A percentile compares a stretch with the other conserved stretches of the same genome.
phyloP scores from a whole-genome alignment of 2,888 invertebrate genomes.

The Byasa hedistus region DNA sequence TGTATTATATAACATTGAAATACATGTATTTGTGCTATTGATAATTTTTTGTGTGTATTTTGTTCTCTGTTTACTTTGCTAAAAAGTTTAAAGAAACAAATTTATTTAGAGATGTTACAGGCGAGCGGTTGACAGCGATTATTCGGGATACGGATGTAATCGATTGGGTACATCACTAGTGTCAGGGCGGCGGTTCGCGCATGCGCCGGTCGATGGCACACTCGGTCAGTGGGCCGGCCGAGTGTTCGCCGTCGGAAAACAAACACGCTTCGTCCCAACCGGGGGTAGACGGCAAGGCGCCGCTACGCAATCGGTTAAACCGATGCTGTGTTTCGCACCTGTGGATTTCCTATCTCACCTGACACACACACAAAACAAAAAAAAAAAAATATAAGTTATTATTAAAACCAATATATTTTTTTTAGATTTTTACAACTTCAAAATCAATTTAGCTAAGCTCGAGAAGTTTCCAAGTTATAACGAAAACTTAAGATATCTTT shows the following conservation, averaged over 20 bases:
- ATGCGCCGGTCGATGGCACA: conserved; percentile 75
- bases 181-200: conserved; percentile 45
- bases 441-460: too few species aligned
- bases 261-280: conserved; percentile 68
- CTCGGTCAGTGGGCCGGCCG: conserved; percentile 76
- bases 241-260: conserved; percentile 63
- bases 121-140: neutral
- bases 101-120: neutral
- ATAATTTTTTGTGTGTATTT: too few species aligned
- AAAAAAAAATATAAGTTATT: too few species aligned
- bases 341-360: conserved; percentile 44
- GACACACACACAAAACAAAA: conserved; percentile 2
- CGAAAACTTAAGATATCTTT: too few species aligned
- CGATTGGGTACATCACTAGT: conserved; percentile 27
- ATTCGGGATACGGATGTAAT: conserved; percentile 2
- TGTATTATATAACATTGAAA: too few species aligned
- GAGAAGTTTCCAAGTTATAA: too few species aligned
- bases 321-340: conserved; percentile 62
- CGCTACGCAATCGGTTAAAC: conserved; percentile 50
- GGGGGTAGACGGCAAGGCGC: conserved; percentile 71
- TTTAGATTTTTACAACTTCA: too few species aligned
- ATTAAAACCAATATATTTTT: too few species aligned
- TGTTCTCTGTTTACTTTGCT: too few species aligned
- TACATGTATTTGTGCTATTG: too few species aligned
- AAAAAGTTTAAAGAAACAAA: too few species aligned